Conservation (phyloP, 2,797 vertebrate genomes). For the Chaenodraco wilsoni region DNA sequence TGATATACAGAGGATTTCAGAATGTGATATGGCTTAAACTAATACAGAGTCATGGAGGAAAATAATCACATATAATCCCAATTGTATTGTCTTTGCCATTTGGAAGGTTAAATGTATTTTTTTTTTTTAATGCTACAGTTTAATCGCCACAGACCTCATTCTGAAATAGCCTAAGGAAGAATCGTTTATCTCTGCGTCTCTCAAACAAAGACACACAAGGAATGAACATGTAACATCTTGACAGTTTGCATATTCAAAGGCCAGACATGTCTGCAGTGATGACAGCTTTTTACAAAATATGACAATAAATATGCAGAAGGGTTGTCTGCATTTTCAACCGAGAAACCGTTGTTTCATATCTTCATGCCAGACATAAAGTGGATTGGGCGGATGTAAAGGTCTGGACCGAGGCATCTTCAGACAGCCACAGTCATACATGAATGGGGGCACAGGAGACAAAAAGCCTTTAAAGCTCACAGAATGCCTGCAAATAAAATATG, state of each 20-base stretch:
- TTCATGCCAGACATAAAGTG: too few species aligned
- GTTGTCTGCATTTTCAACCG: not conserved
- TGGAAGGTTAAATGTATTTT: not conserved
- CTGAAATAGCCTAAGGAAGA: not conserved
- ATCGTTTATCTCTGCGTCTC: constrained; percentile 11
- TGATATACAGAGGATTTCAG: not conserved
- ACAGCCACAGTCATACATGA: constrained; percentile 6
- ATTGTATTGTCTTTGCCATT: not conserved
- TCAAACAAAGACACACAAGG: constrained; percentile 19
- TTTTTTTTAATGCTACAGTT: not conserved
- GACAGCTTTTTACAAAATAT: constrained; percentile 37
- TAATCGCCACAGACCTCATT: not conserved
- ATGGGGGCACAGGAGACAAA: not conserved
- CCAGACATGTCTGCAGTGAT: constrained; percentile 15
- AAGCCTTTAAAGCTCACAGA: constrained; percentile 17
- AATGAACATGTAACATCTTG: constrained; percentile 18
- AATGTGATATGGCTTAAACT: not conserved
- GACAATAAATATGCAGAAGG: constrained; percentile 22
- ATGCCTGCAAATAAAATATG: constrained; percentile 4
- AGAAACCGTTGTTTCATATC: too few species aligned
- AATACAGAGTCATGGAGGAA: not conserved
- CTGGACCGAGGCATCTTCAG: not conserved
- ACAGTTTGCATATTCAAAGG: constrained; percentile 43
- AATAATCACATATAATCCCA: not conserved
- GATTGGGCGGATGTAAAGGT: too few species aligned